These are phyloP conservation scores for Spisula solida DNA, from an alignment of 2,888 invertebrate genomes.

Conservation along the genomic window DNA sequence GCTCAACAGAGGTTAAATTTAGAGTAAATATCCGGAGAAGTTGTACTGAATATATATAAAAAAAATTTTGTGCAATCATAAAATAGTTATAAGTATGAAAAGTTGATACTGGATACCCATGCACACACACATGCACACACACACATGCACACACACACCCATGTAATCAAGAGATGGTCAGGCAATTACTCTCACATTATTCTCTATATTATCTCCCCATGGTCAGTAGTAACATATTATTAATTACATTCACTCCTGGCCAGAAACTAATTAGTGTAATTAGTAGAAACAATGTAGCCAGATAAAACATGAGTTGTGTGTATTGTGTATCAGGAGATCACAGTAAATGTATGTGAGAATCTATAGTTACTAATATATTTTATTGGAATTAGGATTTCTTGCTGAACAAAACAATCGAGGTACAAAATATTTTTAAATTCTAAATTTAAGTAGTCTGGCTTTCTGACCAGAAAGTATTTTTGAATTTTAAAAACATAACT, in stretches of 20 bases:
- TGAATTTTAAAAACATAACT: too few species aligned
- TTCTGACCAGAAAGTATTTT: too few species aligned
- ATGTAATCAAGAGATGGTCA: neutral
- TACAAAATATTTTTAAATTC: too few species aligned
- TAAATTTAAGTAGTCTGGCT: too few species aligned
- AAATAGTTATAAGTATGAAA: too few species aligned
- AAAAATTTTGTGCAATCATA: too few species aligned
- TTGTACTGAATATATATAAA: too few species aligned
- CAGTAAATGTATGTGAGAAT: too few species aligned
- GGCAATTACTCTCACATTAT: neutral
- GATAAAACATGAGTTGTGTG: neutral
- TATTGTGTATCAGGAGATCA: neutral
- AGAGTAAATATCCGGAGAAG: too few species aligned
- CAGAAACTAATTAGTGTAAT: slow-evolving; percentile 17
- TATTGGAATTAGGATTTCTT: neutral
- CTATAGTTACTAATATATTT: neutral
- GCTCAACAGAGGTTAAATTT: too few species aligned
- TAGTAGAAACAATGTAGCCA: neutral
- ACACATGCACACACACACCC: neutral
- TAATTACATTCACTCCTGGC: neutral
- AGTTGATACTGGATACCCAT: neutral
- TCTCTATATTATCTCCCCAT: neutral
- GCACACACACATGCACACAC: neutral
- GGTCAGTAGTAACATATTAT: neutral
- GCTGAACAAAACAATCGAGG: neutral